Base-by-base conservation (phyloP, 1,140 invertebrate genomes). In the Tribolium castaneum region DNA sequence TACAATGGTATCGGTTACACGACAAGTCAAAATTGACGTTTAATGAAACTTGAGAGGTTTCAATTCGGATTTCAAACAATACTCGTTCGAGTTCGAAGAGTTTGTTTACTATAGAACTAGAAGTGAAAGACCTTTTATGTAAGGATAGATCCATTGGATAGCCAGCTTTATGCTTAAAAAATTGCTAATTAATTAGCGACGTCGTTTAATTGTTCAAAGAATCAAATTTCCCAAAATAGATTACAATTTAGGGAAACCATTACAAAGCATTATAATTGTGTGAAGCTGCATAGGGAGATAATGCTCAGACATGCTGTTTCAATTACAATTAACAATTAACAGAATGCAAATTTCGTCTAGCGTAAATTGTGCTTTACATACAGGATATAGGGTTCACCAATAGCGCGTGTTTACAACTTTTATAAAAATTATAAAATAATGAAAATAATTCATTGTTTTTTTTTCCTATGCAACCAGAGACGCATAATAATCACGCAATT, bases 1-100 rank as follows among this genome's bases (percentile, higher is more conserved):
- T 66, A 14, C 59, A 66, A 66, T 35, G 1, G 22, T 30, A 22
- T 25, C 54, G 22, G 22, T 30, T 59, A 10, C 54, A 59, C 6
- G 54, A 25, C 22, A 59, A 59, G 54, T 59, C 22, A 30, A 59
- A 66, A 66, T 66, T 66, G 59, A 66, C 59, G 30, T 66, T 66
- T 35, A 66, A 35, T 66, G 59, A 35, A 66, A 66, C 10, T 35
- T 35, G 59, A 59, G 59, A 66, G 59, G 59, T 34, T 66, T 35
- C 59, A 66, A 66, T 66, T 66, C 59, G 30, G 13, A 35, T 35
- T 34, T 35, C 30, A 66, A 66, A 66, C 59, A 66, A 34, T 35
- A 35, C 25, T 34, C n/a, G 10, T 25, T 35, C 59, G 30, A 66
- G 59, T 39, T 66, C 30, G 59, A 66, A 30, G 19, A 66, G 25